phyloP scores from a whole-genome alignment of 2,113 vertebrate species.

The Orthonyx spaldingii region DNA sequence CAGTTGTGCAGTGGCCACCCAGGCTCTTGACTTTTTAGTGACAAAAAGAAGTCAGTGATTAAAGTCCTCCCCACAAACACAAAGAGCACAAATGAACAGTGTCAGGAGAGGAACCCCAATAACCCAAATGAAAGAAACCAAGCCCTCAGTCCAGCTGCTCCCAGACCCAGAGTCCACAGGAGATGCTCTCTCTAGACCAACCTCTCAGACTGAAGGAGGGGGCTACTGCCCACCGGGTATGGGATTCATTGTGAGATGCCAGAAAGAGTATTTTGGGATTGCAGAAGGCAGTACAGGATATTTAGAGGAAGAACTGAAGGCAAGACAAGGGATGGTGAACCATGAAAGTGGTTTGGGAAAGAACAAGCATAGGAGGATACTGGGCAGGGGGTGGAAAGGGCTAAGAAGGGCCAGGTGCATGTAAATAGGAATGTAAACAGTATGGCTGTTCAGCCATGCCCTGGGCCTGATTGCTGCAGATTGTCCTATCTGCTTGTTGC shows the following conservation, averaged over 20 bases:
- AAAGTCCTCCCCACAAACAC: background rate
- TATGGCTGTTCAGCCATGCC: background rate
- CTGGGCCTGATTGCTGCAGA: background rate
- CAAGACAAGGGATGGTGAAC: background rate
- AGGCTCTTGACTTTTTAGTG: background rate
- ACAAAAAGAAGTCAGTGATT: background rate
- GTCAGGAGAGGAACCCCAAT: background rate
- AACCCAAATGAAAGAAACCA: background rate
- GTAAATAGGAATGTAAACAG: background rate
- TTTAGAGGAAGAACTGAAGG: background rate
- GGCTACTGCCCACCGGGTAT: background rate
- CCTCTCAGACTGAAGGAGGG: background rate
- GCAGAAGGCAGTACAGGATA: background rate
- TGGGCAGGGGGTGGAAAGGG: accelerated
- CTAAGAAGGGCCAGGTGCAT: background rate
- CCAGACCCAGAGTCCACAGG: too few species aligned
- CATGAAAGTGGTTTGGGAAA: background rate
- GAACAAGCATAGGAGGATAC: background rate
- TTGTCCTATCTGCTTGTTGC: background rate
- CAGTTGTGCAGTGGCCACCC: background rate
- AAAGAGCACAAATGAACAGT: background rate
- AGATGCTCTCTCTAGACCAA: background rate
- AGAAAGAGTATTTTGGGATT: background rate
- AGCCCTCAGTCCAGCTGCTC: background rate
- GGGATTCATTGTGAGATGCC: background rate